Base-by-base conservation (phyloP, 1,140 invertebrate genomes). In the Limonius californicus region DNA sequence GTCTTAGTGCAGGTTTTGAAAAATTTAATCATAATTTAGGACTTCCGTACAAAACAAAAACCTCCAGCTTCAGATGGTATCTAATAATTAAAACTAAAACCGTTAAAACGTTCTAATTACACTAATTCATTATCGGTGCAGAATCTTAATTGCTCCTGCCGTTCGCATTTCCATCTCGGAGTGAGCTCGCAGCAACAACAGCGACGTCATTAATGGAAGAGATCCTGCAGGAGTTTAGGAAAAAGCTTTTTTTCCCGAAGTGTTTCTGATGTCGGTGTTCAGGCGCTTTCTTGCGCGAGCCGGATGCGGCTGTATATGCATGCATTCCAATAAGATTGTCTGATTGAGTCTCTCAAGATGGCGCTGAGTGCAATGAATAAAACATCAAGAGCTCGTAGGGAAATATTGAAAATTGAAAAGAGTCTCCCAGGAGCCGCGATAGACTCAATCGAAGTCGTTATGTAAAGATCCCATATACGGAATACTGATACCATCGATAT, bases 341-440 rank as follows among this genome's bases (percentile, higher is more conserved):
- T 72, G 71, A 74, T 74, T 72, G 72, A 72, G 68, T 68, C 72
- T 62, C 68, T 69, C 70, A 74, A 74, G 71, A 74, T 74, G 71
- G 72, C 72, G 71, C 68, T 72, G 70, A 73, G 70, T 73, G 72
- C 71, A 72, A 73, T 74, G 71, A 74, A 74, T 74, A 74, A 74
- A 74, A 74, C 72, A 74, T 74, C 72, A 74, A 72, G 72, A 74
- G 70, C 71, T 73, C 65, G 70, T 70, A 71, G 71, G 70, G 72
- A 74, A 74, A 74, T 74, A 74, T 74, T 74, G 72, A 74, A 74
- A 73, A 73, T 74, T 72, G 72, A 74, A 74, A 74, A 74, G 71
- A 72, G 68, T 68, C 69, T 71, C 71, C 53, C 59, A 68, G 72
- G 69, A 72, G 53, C 70, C 55, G 67, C 68, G 70, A 72, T 73